phyloP scores from a whole-genome alignment of 2,888 invertebrate genomes.

The Resseliella maxima region DNA sequence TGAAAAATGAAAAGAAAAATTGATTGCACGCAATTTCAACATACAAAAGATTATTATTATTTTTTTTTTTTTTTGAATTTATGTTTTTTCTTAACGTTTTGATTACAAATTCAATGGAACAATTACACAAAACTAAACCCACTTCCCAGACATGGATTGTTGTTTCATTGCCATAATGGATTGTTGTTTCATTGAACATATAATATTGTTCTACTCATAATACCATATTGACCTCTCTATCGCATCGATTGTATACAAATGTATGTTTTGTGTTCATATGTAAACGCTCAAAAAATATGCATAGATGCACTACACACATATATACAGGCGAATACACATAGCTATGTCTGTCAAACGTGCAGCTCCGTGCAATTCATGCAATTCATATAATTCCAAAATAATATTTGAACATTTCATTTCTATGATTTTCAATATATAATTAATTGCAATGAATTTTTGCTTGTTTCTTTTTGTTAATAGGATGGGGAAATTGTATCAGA shows the following conservation, averaged over 20 bases:
- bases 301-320: too few relatives aligned
- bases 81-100: conserved; percentile 10
- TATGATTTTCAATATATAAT: too few relatives aligned
- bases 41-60: too few relatives aligned
- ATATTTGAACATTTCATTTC: too few relatives aligned
- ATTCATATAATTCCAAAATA: too few relatives aligned
- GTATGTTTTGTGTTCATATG: background rate
- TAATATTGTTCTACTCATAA: conserved; percentile 17
- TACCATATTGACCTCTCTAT: background rate
- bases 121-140: conserved; percentile 53
- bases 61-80: background rate
- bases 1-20: background rate
- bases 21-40: too few relatives aligned
- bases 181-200: conserved; percentile 46
- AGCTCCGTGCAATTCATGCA: too few relatives aligned
- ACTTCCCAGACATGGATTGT: conserved; percentile 31
- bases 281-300: background rate
- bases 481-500: conserved; percentile 74
- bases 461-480: conserved; percentile 61
- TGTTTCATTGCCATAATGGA: conserved; percentile 30
- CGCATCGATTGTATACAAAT: background rate
- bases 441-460: too few relatives aligned
- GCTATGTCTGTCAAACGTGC: too few relatives aligned
- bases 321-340: too few relatives aligned
- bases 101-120: conserved; percentile 45